Conservation (phyloP, 2,888 invertebrate species). For the Athalia cordata region DNA sequence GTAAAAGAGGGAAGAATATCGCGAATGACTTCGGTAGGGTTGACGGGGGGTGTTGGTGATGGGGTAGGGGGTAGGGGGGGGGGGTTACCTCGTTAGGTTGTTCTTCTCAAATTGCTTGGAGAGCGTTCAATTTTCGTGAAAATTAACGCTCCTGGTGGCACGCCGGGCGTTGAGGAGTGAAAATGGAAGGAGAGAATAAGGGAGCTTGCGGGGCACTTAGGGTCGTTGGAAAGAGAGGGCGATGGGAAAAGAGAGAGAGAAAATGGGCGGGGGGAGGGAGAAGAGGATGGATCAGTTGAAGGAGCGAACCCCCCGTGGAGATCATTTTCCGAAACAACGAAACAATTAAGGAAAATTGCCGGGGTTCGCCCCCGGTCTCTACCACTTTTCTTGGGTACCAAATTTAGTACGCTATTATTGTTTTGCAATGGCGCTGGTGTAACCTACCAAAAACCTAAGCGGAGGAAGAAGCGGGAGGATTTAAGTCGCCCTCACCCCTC, state of each 20-base stretch:
- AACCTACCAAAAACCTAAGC: conserved; percentile 24
- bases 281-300: background rate
- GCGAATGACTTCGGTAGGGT: too few relatives aligned
- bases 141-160: conserved; percentile 30
- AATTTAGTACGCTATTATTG: conserved; percentile 45
- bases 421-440: conserved; percentile 34
- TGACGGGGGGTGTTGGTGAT: too few relatives aligned
- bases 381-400: conserved; percentile 25
- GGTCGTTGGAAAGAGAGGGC: background rate
- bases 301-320: conserved; percentile 26
- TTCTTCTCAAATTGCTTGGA: conserved; percentile 41
- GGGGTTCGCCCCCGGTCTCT: conserved; percentile 27
- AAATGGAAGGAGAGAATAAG: background rate
- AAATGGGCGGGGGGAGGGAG: background rate
- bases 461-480: background rate
- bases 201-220: conserved; percentile 4
- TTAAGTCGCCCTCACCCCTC: conserved; percentile 1
- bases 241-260: background rate
- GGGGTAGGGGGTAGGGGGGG: background rate
- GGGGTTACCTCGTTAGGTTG: conserved; percentile 36
- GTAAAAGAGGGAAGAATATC: too few relatives aligned
- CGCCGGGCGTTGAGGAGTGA: background rate
- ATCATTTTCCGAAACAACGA: conserved; percentile 46
- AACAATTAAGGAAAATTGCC: conserved; percentile 46
- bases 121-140: conserved; percentile 43